Conservation (phyloP, 2,888 invertebrate genomes). For the Epistrophella euchroma region DNA sequence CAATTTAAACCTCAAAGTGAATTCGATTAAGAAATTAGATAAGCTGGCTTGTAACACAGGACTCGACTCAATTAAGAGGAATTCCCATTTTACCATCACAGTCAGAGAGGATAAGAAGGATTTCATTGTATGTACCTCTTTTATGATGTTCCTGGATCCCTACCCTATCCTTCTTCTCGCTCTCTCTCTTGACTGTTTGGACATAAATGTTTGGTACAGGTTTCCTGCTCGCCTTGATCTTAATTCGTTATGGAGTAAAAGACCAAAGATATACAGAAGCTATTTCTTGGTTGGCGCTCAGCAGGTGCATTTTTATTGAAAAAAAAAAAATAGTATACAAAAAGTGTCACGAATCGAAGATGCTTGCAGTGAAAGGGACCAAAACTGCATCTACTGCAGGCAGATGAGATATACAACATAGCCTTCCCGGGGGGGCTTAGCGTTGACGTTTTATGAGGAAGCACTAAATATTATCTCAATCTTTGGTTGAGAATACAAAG, state of each 20-base stretch:
- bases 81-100: conserved; percentile 26
- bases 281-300: conserved; percentile 42
- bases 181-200: neutral
- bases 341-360: conserved; percentile 43
- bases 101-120: conserved; percentile 7
- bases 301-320: conserved; percentile 52
- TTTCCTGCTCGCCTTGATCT: conserved; percentile 41
- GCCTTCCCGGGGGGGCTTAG: conserved; percentile 24
- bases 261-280: conserved; percentile 40
- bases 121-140: neutral
- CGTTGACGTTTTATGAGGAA: conserved; percentile 59
- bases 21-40: conserved; percentile 67
- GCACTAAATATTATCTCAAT: conserved; percentile 54
- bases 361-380: conserved; percentile 1
- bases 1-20: conserved; percentile 61
- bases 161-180: neutral
- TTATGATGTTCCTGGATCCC: neutral
- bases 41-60: conserved; percentile 43
- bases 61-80: conserved; percentile 49
- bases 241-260: conserved; percentile 10
- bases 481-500: conserved; percentile 20
- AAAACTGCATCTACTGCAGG: neutral
- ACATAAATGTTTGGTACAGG: conserved; percentile 44
- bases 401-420: neutral
- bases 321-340: neutral